Conservation (phyloP, 2,797 vertebrate genomes). For the Amazonetta brasiliensis region DNA sequence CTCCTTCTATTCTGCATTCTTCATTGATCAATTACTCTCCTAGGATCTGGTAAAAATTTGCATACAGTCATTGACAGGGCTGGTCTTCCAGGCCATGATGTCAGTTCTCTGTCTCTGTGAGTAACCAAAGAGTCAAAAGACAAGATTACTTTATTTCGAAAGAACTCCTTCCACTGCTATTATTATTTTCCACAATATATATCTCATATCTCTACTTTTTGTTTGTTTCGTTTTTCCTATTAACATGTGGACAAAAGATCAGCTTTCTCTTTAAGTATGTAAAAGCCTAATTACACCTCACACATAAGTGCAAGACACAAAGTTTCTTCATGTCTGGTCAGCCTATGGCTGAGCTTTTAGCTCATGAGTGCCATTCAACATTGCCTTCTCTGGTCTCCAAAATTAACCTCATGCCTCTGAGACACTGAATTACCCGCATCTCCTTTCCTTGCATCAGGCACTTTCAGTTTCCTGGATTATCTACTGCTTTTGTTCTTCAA, state of each 20-base stretch:
- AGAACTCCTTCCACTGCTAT: not conserved
- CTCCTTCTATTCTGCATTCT: not conserved
- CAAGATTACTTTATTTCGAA: not conserved
- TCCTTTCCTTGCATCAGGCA: not conserved
- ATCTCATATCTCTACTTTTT: not conserved
- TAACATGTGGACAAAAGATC: not conserved
- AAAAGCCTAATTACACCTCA: not conserved
- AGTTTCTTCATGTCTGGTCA: not conserved
- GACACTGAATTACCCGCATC: not conserved
- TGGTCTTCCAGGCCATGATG: not conserved
- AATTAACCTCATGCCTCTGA: not conserved
- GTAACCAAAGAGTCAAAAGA: not conserved
- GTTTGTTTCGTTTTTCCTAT: not conserved
- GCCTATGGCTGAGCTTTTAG: not conserved
- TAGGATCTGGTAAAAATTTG: not conserved
- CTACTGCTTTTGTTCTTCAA: not conserved
- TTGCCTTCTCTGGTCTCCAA: not conserved
- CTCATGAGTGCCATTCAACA: accelerated
- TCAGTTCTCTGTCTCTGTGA: not conserved
- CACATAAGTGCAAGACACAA: not conserved
- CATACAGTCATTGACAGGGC: not conserved
- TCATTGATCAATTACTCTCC: not conserved
- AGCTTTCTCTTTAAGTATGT: not conserved
- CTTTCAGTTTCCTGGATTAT: not conserved
- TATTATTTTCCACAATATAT: not conserved